These are phyloP conservation scores for Leptoteleia sp. DNA, from an alignment of 1,140 invertebrate genomes.

Conservation along the genomic window DNA sequence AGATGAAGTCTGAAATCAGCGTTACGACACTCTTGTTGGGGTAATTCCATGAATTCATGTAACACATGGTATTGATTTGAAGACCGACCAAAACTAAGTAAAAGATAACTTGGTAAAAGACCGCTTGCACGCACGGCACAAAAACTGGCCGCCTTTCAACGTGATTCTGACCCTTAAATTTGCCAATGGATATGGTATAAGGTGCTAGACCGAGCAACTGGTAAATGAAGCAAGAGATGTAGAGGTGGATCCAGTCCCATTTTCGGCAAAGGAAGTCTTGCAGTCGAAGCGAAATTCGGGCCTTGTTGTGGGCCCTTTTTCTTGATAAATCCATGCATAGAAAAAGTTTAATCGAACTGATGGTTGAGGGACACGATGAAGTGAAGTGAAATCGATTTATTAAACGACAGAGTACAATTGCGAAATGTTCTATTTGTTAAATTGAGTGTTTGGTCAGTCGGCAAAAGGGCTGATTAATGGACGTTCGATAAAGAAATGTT, in stretches of 20 bases:
- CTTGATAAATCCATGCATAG: conserved; percentile 5
- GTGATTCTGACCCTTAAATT: background rate
- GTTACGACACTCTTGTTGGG: conserved; percentile 12
- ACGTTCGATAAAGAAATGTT: too few relatives aligned
- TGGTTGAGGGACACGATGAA: background rate
- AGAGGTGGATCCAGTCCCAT: conserved; percentile 21
- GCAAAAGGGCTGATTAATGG: too few relatives aligned
- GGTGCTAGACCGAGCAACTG: conserved; percentile 7
- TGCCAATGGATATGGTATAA: conserved; percentile 2
- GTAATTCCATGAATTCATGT: conserved; percentile 22
- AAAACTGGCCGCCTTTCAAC: conserved; percentile 1
- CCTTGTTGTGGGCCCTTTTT: too few relatives aligned
- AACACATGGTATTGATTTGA: conserved; percentile 21
- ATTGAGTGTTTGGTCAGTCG: too few relatives aligned
- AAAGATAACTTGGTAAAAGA: conserved; percentile 18
- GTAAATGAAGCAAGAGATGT: conserved; percentile 3
- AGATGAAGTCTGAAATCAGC: conserved; percentile 13
- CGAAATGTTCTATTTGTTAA: background rate
- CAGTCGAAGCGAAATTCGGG: too few relatives aligned
- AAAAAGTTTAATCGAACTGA: background rate
- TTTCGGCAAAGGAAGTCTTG: too few relatives aligned
- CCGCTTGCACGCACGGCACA: background rate
- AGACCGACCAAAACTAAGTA: conserved; percentile 8
- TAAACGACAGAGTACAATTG: conserved; percentile 2
- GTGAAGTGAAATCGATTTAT: background rate